A percentile compares a stretch with the other conserved stretches of the same genome.
These are phyloP conservation scores for Podilymbus podiceps DNA, from an alignment of 2,113 vertebrate species.

Conservation along the genomic window DNA sequence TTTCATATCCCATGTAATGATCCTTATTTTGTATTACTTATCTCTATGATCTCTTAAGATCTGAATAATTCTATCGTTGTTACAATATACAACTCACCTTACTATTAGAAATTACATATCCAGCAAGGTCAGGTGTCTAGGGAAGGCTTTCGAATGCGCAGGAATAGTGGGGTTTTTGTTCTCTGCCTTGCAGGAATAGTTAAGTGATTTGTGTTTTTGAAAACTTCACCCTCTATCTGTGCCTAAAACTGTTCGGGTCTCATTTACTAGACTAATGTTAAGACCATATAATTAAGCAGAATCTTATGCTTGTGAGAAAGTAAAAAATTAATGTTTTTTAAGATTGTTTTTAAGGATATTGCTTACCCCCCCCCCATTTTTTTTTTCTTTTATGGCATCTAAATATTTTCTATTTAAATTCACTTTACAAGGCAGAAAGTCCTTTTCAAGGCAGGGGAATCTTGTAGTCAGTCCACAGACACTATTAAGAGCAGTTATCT, in stretches of 20 bases:
- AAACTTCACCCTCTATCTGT: not conserved
- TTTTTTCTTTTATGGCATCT: not conserved
- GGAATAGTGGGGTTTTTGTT: not conserved
- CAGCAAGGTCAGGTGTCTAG: not conserved
- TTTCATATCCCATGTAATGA: not conserved
- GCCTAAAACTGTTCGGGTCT: not conserved
- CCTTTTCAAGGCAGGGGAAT: not conserved
- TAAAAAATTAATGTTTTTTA: not conserved
- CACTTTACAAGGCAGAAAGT: not conserved
- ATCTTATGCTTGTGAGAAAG: not conserved
- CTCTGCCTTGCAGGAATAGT: not conserved
- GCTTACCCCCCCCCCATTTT: not conserved
- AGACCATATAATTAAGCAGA: not conserved
- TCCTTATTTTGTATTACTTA: not conserved
- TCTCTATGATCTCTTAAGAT: not conserved
- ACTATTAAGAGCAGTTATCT: not conserved
- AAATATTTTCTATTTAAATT: constrained; percentile 1
- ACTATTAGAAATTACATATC: not conserved
- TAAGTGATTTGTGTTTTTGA: not conserved
- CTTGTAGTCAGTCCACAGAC: not conserved
- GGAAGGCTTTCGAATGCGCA: not conserved
- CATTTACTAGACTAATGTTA: not conserved
- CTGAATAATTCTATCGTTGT: not conserved
- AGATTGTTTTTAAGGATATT: not conserved
- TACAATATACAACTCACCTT: not conserved